Conservation (phyloP, 37 sponge, comb jelly and placozoan species). For the Lycopodina hypogea region DNA sequence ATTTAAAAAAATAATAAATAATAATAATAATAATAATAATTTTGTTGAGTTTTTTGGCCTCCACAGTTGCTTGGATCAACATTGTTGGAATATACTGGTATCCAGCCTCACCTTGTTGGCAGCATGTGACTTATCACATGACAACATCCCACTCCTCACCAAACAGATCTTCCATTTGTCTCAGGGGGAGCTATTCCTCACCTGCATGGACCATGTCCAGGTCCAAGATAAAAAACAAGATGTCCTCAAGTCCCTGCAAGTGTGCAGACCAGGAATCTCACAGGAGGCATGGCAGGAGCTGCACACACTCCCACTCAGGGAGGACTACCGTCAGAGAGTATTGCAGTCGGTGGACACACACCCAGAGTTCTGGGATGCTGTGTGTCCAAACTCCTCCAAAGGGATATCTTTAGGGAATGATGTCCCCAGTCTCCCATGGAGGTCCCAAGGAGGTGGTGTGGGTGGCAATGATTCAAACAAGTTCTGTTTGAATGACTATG, state of each 20-base stretch:
- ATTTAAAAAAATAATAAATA: too few relatives aligned
- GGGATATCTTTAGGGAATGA: neutral
- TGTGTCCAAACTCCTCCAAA: neutral
- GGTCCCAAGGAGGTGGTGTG: neutral
- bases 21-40: too few relatives aligned
- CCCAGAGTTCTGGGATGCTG: slow-evolving; percentile 30
- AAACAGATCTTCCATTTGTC: slow-evolving; percentile 36
- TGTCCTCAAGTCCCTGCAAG: neutral
- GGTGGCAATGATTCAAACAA: neutral
- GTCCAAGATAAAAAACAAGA: neutral
- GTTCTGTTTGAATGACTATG: slow-evolving; percentile 27
- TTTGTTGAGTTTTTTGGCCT: neutral
- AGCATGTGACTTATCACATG: slow-evolving; percentile 1
- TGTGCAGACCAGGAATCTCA: slow-evolving; percentile 3
- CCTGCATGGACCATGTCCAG: neutral
- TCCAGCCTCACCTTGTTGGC: slow-evolving; percentile 14
- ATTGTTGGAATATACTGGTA: slow-evolving; percentile 8
- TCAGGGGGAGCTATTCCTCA: neutral
- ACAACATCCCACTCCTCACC: neutral
- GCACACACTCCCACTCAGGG: slow-evolving; percentile 17
- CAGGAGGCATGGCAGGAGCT: slow-evolving; percentile 26
- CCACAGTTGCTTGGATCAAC: slow-evolving; percentile 16
- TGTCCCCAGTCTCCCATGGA: slow-evolving; percentile 17
- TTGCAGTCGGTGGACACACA: neutral
- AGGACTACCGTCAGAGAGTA: slow-evolving; percentile 12